Conservation (phyloP, 37 sponge, comb jelly and placozoan genomes). For the Chondrosia reniformis region DNA sequence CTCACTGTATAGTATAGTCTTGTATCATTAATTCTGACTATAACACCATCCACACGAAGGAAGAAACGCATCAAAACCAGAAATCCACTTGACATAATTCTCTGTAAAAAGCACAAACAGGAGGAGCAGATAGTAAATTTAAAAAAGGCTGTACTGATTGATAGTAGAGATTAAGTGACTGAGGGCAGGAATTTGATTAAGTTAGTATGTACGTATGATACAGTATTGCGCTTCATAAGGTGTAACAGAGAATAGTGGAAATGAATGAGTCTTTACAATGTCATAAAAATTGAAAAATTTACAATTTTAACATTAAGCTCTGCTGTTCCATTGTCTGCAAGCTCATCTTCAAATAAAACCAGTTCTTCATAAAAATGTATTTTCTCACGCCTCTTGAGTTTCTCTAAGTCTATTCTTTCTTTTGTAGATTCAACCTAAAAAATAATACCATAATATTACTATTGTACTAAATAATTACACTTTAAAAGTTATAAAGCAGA, state of each 20-base stretch:
- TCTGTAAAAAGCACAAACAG: conserved; percentile 12
- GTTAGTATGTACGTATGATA: neutral
- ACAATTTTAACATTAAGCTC: conserved; percentile 80
- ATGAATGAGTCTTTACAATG: too few species aligned
- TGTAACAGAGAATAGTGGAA: too few species aligned
- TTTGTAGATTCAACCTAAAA: conserved; percentile 50
- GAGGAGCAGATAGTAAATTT: too few species aligned
- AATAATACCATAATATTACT: neutral
- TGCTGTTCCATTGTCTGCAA: conserved; percentile 89
- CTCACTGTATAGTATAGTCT: conserved; percentile 73
- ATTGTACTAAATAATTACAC: neutral
- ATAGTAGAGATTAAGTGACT: too few species aligned
- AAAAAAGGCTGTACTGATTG: too few species aligned
- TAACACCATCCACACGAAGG: conserved; percentile 86
- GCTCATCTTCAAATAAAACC: conserved; percentile 92
- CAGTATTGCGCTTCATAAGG: too few species aligned
- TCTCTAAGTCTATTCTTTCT: conserved; percentile 72
- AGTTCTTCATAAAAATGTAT: conserved; percentile 81
- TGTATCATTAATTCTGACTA: conserved; percentile 84
- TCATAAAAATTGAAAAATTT: conserved; percentile 20
- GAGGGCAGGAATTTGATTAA: neutral
- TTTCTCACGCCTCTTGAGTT: conserved; percentile 69
- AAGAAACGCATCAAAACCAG: conserved; percentile 82
- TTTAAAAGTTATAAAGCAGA: too few species aligned
- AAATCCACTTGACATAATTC: conserved; percentile 92